Conservation (phyloP, 2,888 invertebrate species). For the Danaus chrysippus region DNA sequence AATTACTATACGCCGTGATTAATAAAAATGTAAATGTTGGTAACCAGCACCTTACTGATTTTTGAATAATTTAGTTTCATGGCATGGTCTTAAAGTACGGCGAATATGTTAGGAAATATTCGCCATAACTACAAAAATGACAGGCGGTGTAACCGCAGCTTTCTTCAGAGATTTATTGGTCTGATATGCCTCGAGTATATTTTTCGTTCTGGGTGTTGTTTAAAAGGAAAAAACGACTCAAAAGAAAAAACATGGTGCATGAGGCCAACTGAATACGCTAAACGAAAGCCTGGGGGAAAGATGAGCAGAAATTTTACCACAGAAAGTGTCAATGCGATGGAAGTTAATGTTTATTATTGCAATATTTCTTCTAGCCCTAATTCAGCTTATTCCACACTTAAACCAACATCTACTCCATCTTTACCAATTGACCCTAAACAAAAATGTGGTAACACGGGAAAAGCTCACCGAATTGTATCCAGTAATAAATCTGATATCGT, state of each 20-base stretch:
- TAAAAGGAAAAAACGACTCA: background rate
- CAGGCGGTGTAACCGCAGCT: constrained; percentile 4
- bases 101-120: background rate
- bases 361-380: background rate
- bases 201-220: constrained; percentile 11
- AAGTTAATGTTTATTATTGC: constrained; percentile 7
- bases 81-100: constrained; percentile 8
- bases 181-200: constrained; percentile 9
- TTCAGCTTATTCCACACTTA: background rate
- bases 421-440: constrained; percentile 2
- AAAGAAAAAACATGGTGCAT: constrained; percentile 13
- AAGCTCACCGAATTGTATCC: background rate
- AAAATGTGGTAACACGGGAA: background rate
- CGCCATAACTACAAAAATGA: constrained; percentile 9
- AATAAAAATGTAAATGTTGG: too few species aligned
- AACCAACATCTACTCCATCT: background rate
- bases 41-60: background rate
- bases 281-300: constrained; percentile 3
- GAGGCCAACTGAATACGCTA: background rate
- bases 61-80: background rate
- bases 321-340: constrained; percentile 7
- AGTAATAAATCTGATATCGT: constrained; percentile 8
- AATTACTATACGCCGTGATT: too few species aligned
- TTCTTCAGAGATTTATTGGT: constrained; percentile 6
- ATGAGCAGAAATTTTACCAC: constrained; percentile 3